Evolutionary conservation across 2,888 invertebrate species (phyloP).

Genomic region (Coelinius sp.): DNA sequence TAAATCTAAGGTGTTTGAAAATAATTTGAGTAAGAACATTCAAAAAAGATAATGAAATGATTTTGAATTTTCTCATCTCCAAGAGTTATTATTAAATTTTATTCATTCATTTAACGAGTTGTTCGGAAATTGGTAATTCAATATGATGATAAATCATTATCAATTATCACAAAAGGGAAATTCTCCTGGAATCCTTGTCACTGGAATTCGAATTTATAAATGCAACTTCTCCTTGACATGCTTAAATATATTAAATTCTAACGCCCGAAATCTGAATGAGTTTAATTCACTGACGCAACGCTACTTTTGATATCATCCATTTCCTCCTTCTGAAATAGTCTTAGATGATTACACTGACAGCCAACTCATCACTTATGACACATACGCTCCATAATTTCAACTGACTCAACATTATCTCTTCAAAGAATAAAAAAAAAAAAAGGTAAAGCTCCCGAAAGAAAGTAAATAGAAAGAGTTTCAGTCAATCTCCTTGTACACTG

Average conservation of each 20-base stretch:
- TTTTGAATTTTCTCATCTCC: too few species aligned
- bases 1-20: too few species aligned
- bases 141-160: too few species aligned
- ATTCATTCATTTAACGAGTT: too few species aligned
- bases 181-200: too few species aligned
- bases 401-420: background rate
- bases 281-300: background rate
- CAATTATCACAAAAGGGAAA: too few species aligned
- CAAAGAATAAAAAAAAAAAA: too few species aligned
- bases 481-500: background rate
- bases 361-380: background rate
- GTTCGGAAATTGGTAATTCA: too few species aligned
- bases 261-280: background rate
- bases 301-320: background rate
- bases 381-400: background rate
- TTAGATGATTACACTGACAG: conserved; percentile 8
- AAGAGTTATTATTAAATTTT: too few species aligned
- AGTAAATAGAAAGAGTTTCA: background rate
- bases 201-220: too few species aligned
- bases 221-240: background rate
- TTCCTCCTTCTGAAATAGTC: background rate
- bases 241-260: background rate
- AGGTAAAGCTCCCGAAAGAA: background rate
- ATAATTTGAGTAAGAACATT: too few species aligned
- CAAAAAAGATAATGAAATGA: too few species aligned